phyloP scores from a whole-genome alignment of 2,113 vertebrate genomes.

The Hassar affinis region DNA sequence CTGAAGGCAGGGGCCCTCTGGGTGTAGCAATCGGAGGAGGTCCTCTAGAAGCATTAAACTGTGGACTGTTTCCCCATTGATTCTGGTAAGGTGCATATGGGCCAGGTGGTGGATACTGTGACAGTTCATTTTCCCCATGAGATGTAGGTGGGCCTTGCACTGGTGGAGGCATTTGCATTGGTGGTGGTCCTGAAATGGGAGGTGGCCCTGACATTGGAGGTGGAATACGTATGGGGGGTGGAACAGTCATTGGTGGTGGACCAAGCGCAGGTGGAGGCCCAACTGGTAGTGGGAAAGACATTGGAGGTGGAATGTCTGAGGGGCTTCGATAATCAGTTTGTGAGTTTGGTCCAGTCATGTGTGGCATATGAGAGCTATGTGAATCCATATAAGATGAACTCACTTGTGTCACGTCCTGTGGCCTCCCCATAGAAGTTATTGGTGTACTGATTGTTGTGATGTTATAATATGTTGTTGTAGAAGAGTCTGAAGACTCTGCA shows the following conservation, averaged over 20 bases:
- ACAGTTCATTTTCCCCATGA: slow-evolving; percentile 66
- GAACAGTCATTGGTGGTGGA: slow-evolving; percentile 59
- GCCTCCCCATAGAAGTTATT: slow-evolving; percentile 61
- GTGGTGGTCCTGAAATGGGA: slow-evolving; percentile 60
- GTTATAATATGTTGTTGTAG: slow-evolving; percentile 57
- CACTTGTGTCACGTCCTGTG: slow-evolving; percentile 60
- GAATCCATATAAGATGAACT: slow-evolving; percentile 54
- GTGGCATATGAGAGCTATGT: slow-evolving; percentile 63
- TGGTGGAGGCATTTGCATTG: slow-evolving; percentile 64
- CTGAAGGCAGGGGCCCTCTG: slow-evolving; percentile 65
- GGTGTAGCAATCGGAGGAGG: slow-evolving; percentile 71
- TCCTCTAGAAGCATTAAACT: slow-evolving; percentile 63
- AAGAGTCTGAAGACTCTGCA: slow-evolving; percentile 60
- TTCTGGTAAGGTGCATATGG: slow-evolving; percentile 72
- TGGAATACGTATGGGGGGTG: slow-evolving; percentile 58
- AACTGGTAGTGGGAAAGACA: slow-evolving; percentile 66
- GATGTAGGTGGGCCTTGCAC: slow-evolving; percentile 65
- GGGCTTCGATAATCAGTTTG: slow-evolving; percentile 63
- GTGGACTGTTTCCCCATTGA: slow-evolving; percentile 68
- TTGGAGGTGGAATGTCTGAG: slow-evolving; percentile 62
- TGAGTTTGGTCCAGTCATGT: slow-evolving; percentile 58
- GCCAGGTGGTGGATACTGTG: slow-evolving; percentile 60
- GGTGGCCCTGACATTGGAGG: slow-evolving; percentile 63
- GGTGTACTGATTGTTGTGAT: slow-evolving; percentile 56
- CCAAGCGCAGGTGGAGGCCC: slow-evolving; percentile 62